Conservation (phyloP, 1,140 invertebrate species). For the Hetaerina americana region DNA sequence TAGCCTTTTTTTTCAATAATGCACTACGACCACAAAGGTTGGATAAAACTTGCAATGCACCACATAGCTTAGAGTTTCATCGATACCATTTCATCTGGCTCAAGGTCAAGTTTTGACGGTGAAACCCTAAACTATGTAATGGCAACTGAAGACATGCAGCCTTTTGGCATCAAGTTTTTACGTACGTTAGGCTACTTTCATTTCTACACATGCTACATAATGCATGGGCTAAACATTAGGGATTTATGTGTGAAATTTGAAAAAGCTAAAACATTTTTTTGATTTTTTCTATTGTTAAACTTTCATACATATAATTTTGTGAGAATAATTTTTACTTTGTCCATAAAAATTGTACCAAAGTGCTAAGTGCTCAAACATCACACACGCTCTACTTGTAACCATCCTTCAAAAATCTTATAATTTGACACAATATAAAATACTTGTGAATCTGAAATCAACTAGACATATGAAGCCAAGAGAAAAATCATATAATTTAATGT, state of each 20-base stretch:
- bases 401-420: background rate
- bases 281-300: background rate
- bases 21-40: no score
- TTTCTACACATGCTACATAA: no score
- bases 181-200: no score
- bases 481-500: background rate
- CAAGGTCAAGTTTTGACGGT: no score
- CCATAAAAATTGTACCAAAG: background rate
- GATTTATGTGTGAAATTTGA: background rate
- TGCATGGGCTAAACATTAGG: no score
- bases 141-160: no score
- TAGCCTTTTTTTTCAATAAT: no score
- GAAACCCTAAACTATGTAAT: no score
- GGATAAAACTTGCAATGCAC: no score
- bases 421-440: background rate
- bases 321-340: background rate
- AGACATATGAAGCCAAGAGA: background rate
- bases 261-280: background rate
- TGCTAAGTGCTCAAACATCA: background rate
- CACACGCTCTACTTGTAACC: background rate
- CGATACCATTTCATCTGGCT: no score
- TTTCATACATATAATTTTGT: constrained; percentile 1
- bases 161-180: no score
- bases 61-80: no score
- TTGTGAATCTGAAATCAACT: background rate